Evolutionary conservation across 53 echinoderm and acorn worm species (phyloP).

Genomic region (Luidia sarsii): DNA sequence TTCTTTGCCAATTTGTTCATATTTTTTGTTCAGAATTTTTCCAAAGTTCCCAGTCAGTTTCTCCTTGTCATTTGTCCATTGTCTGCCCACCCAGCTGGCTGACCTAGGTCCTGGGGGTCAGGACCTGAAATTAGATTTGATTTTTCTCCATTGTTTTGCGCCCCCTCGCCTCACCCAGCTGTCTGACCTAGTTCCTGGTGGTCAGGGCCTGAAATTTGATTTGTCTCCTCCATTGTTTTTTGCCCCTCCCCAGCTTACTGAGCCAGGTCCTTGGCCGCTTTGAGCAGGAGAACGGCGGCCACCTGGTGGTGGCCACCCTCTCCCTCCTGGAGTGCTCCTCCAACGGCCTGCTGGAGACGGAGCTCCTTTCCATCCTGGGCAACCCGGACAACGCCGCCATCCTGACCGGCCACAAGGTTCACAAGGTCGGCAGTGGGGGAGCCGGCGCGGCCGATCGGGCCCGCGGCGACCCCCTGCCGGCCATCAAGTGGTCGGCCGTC

Average conservation of each 20-base stretch:
- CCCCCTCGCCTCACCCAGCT: no score
- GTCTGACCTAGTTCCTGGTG: no score
- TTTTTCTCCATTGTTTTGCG: no score
- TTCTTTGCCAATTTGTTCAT: no score
- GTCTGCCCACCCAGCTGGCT: no score
- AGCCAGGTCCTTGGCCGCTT: slow-evolving; percentile 83
- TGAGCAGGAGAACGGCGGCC: slow-evolving; percentile 93
- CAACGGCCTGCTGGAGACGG: slow-evolving; percentile 82
- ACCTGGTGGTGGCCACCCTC: slow-evolving; percentile 76
- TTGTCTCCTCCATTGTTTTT: no score
- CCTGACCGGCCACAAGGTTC: neutral
- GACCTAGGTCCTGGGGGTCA: no score
- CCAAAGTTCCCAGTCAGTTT: no score
- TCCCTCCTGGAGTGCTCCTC: slow-evolving; percentile 83
- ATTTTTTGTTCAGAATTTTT: no score
- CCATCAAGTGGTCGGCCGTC: slow-evolving; percentile 85
- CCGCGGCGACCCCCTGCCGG: slow-evolving; percentile 64
- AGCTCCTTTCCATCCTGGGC: slow-evolving; percentile 78
- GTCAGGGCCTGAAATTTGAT: no score
- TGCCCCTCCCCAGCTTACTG: slow-evolving; percentile 84
- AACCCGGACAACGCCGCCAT: slow-evolving; percentile 69
- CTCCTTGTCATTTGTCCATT: no score
- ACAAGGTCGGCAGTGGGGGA: neutral
- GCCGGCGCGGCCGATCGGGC: slow-evolving; percentile 61
- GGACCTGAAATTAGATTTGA: no score